A percentile compares a stretch with the other conserved stretches of the same genome.
Evolutionary conservation across 2,888 invertebrate genomes (phyloP).

Genomic region (Scaptomyza reducta): DNA sequence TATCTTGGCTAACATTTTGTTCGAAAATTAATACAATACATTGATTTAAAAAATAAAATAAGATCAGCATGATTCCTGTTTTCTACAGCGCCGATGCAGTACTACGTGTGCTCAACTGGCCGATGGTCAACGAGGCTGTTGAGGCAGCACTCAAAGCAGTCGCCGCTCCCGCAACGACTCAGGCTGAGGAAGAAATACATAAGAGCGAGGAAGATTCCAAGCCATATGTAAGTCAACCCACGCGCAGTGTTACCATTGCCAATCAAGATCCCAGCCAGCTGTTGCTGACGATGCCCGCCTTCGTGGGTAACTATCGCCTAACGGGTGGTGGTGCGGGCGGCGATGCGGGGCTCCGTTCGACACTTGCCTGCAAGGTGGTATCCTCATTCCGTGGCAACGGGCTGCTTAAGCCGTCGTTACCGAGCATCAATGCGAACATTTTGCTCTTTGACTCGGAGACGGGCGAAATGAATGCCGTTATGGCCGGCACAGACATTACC

Average conservation of each 20-base stretch:
- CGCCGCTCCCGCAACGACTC: neutral
- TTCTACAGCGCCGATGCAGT: constrained; percentile 82
- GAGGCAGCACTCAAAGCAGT: constrained; percentile 83
- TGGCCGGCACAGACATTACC: constrained; percentile 86
- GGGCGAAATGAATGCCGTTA: constrained; percentile 84
- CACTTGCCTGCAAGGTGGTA: constrained; percentile 85
- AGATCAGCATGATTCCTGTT: constrained; percentile 36
- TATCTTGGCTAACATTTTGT: neutral
- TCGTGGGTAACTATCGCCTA: constrained; percentile 81
- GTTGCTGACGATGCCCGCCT: constrained; percentile 85
- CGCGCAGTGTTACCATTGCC: constrained; percentile 76
- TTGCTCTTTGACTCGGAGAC: constrained; percentile 84
- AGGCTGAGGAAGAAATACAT: neutral
- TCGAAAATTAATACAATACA: neutral
- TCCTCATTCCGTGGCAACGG: constrained; percentile 83
- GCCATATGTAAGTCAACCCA: constrained; percentile 78
- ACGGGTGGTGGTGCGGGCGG: constrained; percentile 27
- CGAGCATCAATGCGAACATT: constrained; percentile 85
- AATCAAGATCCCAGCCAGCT: constrained; percentile 68
- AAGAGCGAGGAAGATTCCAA: neutral
- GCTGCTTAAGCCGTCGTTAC: constrained; percentile 77
- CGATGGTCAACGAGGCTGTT: constrained; percentile 81
- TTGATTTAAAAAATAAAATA: neutral
- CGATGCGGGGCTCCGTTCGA: constrained; percentile 68
- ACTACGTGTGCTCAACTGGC: constrained; percentile 83